Percentiles rank a stretch among this genome's conserved stretches.
phyloP scores from a whole-genome alignment of 2,113 vertebrate genomes.

The Misgurnus anguillicaudatus region DNA sequence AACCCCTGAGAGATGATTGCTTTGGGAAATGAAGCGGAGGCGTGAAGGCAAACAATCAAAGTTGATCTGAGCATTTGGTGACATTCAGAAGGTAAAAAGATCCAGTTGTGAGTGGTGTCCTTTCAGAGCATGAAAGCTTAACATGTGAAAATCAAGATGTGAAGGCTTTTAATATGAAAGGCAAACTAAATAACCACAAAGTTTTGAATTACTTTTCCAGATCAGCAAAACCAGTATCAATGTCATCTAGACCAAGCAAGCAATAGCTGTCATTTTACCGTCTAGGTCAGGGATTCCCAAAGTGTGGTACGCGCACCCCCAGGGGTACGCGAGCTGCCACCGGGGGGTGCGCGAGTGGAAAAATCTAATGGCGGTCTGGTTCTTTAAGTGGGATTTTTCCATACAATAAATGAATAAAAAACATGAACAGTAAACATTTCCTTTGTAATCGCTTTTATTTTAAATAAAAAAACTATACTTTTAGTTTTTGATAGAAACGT shows the following conservation, averaged over 20 bases:
- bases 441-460: too few species aligned
- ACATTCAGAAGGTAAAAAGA: neutral
- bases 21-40: constrained; percentile 31
- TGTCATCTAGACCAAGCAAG: neutral
- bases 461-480: too few species aligned
- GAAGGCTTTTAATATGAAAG: neutral
- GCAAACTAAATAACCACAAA: neutral
- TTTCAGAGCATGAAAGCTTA: neutral
- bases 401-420: too few species aligned
- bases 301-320: too few species aligned
- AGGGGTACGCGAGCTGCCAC: too few species aligned
- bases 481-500: too few species aligned
- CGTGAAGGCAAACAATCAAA: neutral
- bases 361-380: too few species aligned
- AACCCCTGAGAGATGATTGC: constrained; percentile 16
- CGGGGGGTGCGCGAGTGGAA: too few species aligned
- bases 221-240: neutral
- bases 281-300: too few species aligned
- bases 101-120: neutral
- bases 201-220: neutral
- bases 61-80: neutral
- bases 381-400: too few species aligned
- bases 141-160: neutral
- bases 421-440: too few species aligned
- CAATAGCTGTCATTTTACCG: too few species aligned